A percentile compares a stretch with the other conserved stretches of the same genome.
phyloP scores from a whole-genome alignment of 2,888 invertebrate genomes.

The Eupithecia pulchellata region DNA sequence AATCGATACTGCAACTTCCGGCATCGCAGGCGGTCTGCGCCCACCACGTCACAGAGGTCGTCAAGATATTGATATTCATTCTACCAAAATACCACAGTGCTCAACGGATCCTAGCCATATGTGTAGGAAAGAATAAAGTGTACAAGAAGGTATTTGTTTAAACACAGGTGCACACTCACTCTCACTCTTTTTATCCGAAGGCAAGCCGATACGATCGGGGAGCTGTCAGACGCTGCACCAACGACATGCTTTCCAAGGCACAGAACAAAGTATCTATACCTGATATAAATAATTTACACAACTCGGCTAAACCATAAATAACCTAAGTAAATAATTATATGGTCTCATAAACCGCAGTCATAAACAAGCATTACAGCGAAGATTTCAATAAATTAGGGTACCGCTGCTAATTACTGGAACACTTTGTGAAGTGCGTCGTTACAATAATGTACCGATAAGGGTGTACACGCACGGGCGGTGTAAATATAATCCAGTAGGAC shows the following conservation, averaged over 20 bases:
- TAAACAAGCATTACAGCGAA: conserved; percentile 28
- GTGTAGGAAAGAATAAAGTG: too few relatives aligned
- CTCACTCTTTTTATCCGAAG: too few relatives aligned
- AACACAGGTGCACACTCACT: too few relatives aligned
- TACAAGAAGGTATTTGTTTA: too few relatives aligned
- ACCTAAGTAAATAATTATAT: conserved; percentile 7
- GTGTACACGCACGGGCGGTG: conserved; percentile 29
- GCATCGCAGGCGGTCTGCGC: too few relatives aligned
- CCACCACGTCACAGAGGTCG: too few relatives aligned
- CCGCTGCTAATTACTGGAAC: conserved; percentile 42
- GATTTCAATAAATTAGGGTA: conserved; percentile 27
- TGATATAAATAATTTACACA: not conserved
- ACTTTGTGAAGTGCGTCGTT: conserved; percentile 37
- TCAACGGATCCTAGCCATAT: too few relatives aligned
- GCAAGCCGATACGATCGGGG: not conserved
- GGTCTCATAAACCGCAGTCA: conserved; percentile 11
- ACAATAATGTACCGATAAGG: conserved; percentile 39
- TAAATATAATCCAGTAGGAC: not conserved
- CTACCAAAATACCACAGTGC: too few relatives aligned
- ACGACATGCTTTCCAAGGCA: not conserved
- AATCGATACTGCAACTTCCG: too few relatives aligned
- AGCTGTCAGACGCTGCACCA: not conserved
- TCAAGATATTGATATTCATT: too few relatives aligned
- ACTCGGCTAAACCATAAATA: conserved; percentile 1
- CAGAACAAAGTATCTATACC: not conserved